phyloP scores from a whole-genome alignment of 2,113 vertebrate species.

The Cephalopholis sonnerati region DNA sequence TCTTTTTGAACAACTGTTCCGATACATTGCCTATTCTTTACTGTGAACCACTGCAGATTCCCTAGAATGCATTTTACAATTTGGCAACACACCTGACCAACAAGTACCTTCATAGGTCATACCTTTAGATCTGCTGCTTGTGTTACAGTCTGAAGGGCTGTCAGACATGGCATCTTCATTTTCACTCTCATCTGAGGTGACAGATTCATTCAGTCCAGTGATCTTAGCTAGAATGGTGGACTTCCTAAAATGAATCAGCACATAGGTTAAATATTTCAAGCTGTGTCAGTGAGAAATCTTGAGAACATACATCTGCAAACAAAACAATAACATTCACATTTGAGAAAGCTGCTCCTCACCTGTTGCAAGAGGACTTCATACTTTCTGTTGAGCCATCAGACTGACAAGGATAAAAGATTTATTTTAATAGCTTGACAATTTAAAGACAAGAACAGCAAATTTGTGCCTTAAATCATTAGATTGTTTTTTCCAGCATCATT shows the following conservation, averaged over 20 bases:
- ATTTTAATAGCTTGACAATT: slow-evolving; percentile 7
- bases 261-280: neutral
- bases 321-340: neutral
- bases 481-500: neutral
- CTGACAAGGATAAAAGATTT: slow-evolving; percentile 75
- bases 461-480: neutral
- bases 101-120: slow-evolving; percentile 8
- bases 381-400: slow-evolving; percentile 92
- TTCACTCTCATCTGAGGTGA: slow-evolving; percentile 83
- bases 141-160: slow-evolving; percentile 87
- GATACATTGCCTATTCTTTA: too few relatives aligned
- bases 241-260: slow-evolving; percentile 85
- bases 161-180: slow-evolving; percentile 87
- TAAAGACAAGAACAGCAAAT: neutral
- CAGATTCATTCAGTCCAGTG: slow-evolving; percentile 89
- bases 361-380: slow-evolving; percentile 90
- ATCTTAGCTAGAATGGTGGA: slow-evolving; percentile 90
- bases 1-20: too few relatives aligned
- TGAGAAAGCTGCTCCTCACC: slow-evolving; percentile 82
- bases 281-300: neutral
- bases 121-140: slow-evolving; percentile 93
- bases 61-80: too few relatives aligned
- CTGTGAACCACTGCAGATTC: too few relatives aligned
- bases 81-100: neutral
- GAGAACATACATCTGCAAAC: neutral